Base-by-base conservation (phyloP, 2,797 vertebrate genomes). In the Sebastolobus alascanus region DNA sequence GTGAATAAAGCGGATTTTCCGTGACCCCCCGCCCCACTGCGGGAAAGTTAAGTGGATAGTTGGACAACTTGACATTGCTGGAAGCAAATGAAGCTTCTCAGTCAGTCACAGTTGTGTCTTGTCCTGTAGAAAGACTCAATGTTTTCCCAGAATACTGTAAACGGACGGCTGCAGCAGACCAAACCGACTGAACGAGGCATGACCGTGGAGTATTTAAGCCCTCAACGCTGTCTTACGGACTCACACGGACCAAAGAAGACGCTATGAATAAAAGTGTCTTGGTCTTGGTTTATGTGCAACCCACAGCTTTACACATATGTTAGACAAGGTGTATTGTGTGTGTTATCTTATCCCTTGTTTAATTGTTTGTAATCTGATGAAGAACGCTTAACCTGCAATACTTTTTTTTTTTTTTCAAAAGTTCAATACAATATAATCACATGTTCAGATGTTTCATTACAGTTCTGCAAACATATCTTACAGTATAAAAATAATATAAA, bases 1-100 rank as follows among this genome's bases (percentile, higher is more conserved):
- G 67, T 95, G 94, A 66, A 97, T 87, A 61, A 92, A 96, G 35
- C 96, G 93, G 46, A 96, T 90, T 75, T 87, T 95, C 31, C 92
- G 77, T 20, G 78, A 84, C 2, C 92, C 91, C 2, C 80, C 90
- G n/a, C 90, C 89, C 92, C 95, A 94, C 43, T 91, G 88, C 1
- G 96, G 95, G 20, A 97, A 84, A 18, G 87, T 82, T 65, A 94
- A 22, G 2, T 89, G 76, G 3, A 91, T 64, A 16, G 89, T 18
- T 8, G 90, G 85, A 37, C 40, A 56, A 46, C 55, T 50, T 50
- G 86, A 84, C 82, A 94, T 94, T 8, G 40, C 61, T 66, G 18
- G 2, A 56, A 12, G 14, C 14, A 72, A 79, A 58, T 8, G 0
- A 68, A 64, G 8, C 33, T 10, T 31, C 9, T 35, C 8, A 29